Evolutionary conservation across 2,888 invertebrate species (phyloP).

Genomic region (Euclidia mi): DNA sequence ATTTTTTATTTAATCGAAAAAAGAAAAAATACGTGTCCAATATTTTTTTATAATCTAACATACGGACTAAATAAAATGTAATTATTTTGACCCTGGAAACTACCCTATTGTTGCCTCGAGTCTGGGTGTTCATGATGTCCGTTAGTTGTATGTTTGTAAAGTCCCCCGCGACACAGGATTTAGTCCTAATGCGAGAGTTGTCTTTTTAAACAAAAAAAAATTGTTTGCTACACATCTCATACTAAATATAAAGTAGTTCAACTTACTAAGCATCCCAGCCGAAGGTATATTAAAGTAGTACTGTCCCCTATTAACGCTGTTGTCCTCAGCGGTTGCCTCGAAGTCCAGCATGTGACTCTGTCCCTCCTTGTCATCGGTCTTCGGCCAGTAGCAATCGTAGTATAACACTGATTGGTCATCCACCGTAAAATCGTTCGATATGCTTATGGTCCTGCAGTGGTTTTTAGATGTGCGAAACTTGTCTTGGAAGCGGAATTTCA

Average conservation of each 20-base stretch:
- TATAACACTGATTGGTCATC: constrained; percentile 81
- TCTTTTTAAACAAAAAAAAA: too few species aligned
- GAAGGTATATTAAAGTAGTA: constrained; percentile 85
- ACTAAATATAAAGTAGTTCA: neutral
- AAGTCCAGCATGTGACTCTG: constrained; percentile 82
- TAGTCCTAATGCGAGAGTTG: too few species aligned
- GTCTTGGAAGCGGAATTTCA: constrained; percentile 83
- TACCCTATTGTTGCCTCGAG: too few species aligned
- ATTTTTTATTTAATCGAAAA: too few species aligned
- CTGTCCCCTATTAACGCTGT: constrained; percentile 74
- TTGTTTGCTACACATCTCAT: too few species aligned
- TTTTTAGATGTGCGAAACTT: constrained; percentile 64
- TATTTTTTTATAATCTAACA: too few species aligned
- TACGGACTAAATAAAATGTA: too few species aligned
- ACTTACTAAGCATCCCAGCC: constrained; percentile 83
- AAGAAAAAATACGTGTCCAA: too few species aligned
- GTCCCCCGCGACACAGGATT: too few species aligned
- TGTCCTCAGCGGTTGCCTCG: constrained; percentile 77
- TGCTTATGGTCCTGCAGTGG: constrained; percentile 81
- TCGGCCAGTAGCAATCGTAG: constrained; percentile 84
- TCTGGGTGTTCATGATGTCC: too few species aligned
- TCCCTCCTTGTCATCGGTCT: constrained; percentile 70
- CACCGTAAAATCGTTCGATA: constrained; percentile 76
- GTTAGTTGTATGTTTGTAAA: too few species aligned
- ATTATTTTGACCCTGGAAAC: too few species aligned